These are phyloP conservation scores for Montipora foliosa DNA, from an alignment of 64 coral and sea anemone species.

Conservation along the genomic window DNA sequence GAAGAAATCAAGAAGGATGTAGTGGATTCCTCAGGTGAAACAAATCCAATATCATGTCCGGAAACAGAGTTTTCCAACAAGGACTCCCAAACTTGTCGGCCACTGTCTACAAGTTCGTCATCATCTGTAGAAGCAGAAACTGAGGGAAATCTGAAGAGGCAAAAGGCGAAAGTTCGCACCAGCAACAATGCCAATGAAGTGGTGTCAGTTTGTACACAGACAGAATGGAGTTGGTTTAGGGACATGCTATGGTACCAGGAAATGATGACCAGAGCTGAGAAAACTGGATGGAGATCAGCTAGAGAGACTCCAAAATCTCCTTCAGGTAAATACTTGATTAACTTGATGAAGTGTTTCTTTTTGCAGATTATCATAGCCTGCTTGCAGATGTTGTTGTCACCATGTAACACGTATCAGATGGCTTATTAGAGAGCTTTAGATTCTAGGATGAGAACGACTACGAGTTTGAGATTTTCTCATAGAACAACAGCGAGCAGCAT, in stretches of 20 bases:
- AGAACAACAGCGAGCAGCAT: too few relatives aligned
- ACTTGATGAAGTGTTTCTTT: too few relatives aligned
- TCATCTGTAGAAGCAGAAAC: conserved; percentile 14
- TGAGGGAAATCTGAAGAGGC: neutral
- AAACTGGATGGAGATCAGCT: conserved; percentile 26
- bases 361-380: too few relatives aligned
- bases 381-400: too few relatives aligned
- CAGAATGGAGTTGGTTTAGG: conserved; percentile 81
- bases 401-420: too few relatives aligned
- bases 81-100: conserved; percentile 11
- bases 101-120: conserved; percentile 33
- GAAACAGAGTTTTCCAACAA: neutral
- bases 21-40: neutral
- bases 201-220: conserved; percentile 71
- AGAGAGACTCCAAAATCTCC: conserved; percentile 50
- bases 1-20: neutral
- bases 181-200: conserved; percentile 21
- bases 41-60: neutral
- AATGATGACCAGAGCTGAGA: conserved; percentile 13
- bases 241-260: conserved; percentile 73
- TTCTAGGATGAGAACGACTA: too few relatives aligned
- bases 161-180: conserved; percentile 21
- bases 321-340: neutral
- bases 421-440: too few relatives aligned
- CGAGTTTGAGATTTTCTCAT: too few relatives aligned